phyloP scores from a whole-genome alignment of 2,888 invertebrate species.

The Polymixis flavicincta region DNA sequence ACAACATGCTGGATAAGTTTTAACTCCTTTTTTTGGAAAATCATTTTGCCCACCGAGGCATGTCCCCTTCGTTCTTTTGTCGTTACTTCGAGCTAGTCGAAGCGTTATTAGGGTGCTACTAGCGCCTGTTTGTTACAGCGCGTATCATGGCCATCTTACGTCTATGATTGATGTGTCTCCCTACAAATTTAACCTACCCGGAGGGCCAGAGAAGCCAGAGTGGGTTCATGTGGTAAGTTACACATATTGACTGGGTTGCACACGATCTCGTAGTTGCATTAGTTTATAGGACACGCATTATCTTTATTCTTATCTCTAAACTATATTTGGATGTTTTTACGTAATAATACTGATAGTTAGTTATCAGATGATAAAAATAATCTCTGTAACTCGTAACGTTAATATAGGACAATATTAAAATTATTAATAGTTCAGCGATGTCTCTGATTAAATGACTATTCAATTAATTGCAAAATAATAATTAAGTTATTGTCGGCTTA shows the following conservation, averaged over 20 bases:
- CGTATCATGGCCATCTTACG: conserved; percentile 99
- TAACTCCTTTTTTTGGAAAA: conserved; percentile 11
- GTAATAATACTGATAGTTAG: conserved; percentile 38
- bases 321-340: conserved; percentile 47
- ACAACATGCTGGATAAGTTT: conserved; percentile 19
- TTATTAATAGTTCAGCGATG: conserved; percentile 17
- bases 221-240: conserved; percentile 96
- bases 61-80: conserved; percentile 48
- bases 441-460: not conserved
- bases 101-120: conserved; percentile 88
- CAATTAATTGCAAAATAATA: not conserved
- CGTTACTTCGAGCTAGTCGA: conserved; percentile 80
- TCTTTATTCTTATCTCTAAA: conserved; percentile 51
- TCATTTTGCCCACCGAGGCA: conserved; percentile 14
- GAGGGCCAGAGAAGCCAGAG: conserved; percentile 95
- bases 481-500: not conserved
- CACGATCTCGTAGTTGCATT: conserved; percentile 53
- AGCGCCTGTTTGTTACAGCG: conserved; percentile 94
- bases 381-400: conserved; percentile 30
- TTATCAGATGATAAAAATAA: conserved; percentile 42
- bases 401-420: conserved; percentile 1
- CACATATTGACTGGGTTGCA: conserved; percentile 69
- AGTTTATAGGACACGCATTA: conserved; percentile 42
- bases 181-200: conserved; percentile 98
- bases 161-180: conserved; percentile 99